Evolutionary conservation across 2,797 vertebrate genomes (phyloP).

Genomic region (Galaxias olidus): DNA sequence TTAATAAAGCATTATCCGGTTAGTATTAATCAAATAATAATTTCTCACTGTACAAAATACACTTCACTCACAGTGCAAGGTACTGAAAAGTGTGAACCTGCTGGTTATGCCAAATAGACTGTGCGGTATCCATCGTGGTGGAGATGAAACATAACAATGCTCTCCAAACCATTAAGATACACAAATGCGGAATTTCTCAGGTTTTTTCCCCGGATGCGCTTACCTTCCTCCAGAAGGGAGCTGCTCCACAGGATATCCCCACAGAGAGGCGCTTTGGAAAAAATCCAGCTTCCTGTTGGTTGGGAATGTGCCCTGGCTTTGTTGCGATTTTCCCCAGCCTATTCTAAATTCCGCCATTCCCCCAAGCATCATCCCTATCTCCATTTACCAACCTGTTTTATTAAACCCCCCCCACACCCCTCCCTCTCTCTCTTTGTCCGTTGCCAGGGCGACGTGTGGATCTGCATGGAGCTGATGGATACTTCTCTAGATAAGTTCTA

Average conservation of each 20-base stretch:
- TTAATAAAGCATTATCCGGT: no score
- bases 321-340: slow-evolving; percentile 1
- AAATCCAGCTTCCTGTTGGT: slow-evolving; percentile 43
- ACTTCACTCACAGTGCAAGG: no score
- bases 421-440: slow-evolving; percentile 14
- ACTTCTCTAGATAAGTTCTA: slow-evolving; percentile 98
- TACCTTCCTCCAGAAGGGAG: slow-evolving; percentile 37
- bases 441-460: slow-evolving; percentile 93
- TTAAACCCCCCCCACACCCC: not conserved
- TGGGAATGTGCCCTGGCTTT: slow-evolving; percentile 28
- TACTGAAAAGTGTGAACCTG: no score
- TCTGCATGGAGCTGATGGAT: slow-evolving; percentile 98
- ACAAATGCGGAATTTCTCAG: not conserved
- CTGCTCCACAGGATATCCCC: slow-evolving; percentile 57
- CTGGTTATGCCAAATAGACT: no score
- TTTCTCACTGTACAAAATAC: no score
- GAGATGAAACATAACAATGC: no score
- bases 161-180: not conserved
- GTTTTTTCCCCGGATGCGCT: slow-evolving; percentile 27
- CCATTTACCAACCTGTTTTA: not conserved
- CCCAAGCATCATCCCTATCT: not conserved
- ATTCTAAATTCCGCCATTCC: not conserved
- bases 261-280: slow-evolving; percentile 7
- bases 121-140: no score
- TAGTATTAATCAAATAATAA: no score